Evolutionary conservation across 2,113 vertebrate genomes (phyloP).

Genomic region (Piprites chloris): DNA sequence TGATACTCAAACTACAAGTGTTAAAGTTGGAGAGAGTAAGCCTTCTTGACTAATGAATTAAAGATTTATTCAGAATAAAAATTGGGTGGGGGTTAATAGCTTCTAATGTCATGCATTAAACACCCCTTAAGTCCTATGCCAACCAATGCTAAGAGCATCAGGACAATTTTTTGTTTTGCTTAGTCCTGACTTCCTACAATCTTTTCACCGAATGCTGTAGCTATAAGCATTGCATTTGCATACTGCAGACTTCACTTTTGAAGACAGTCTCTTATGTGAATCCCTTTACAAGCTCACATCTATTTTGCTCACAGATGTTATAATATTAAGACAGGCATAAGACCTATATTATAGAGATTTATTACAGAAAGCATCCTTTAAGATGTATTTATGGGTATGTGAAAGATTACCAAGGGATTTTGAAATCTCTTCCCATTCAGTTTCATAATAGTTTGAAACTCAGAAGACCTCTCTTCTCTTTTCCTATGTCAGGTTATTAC

Average conservation of each 20-base stretch:
- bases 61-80: not conserved
- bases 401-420: not conserved
- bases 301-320: not conserved
- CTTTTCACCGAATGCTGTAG: not conserved
- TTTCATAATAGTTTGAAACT: not conserved
- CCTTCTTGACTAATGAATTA: not conserved
- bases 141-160: not conserved
- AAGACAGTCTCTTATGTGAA: not conserved
- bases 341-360: not conserved
- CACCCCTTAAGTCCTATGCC: not conserved
- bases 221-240: not conserved
- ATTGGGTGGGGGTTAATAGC: fast-evolving
- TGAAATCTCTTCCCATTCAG: not conserved
- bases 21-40: not conserved
- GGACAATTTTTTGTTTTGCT: not conserved
- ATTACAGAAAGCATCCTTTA: not conserved
- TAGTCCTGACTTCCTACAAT: not conserved
- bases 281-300: not conserved
- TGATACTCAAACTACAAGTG: not conserved
- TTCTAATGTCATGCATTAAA: not conserved
- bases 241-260: not conserved
- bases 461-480: not conserved
- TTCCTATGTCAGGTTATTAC: not conserved
- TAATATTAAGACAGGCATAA: not conserved
- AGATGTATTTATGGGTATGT: not conserved